Evolutionary conservation across 2,888 invertebrate species (phyloP).

Genomic region (Calliscelio sp.): DNA sequence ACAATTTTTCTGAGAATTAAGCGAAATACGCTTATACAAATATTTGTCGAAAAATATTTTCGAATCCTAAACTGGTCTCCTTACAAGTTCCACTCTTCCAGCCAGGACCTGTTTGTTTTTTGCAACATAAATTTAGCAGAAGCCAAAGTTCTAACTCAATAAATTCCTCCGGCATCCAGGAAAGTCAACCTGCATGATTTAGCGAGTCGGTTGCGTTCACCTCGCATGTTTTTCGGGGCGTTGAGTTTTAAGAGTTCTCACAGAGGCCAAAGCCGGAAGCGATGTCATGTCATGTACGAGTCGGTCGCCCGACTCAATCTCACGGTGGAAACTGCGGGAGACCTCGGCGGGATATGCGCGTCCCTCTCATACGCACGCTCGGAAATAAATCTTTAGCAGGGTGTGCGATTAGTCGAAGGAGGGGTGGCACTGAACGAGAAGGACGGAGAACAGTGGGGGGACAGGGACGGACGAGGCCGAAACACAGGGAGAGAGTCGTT

Average conservation of each 20-base stretch:
- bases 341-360: slow-evolving; percentile 82
- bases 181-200: slow-evolving; percentile 35
- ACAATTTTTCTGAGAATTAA: too few species aligned
- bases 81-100: neutral
- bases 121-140: neutral
- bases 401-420: slow-evolving; percentile 84
- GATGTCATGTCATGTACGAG: slow-evolving; percentile 76
- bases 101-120: slow-evolving; percentile 1
- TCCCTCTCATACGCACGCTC: slow-evolving; percentile 79
- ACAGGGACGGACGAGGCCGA: slow-evolving; percentile 32
- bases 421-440: slow-evolving; percentile 75
- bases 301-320: slow-evolving; percentile 80
- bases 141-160: slow-evolving; percentile 10
- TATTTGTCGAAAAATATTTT: neutral
- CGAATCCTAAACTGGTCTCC: neutral
- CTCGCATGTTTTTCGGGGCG: slow-evolving; percentile 62
- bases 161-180: neutral
- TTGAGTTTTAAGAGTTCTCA: slow-evolving; percentile 78
- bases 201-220: slow-evolving; percentile 15
- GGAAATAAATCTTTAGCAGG: slow-evolving; percentile 85
- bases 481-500: slow-evolving; percentile 61
- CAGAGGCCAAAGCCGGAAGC: slow-evolving; percentile 81
- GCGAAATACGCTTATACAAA: too few species aligned
- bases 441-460: slow-evolving; percentile 18
- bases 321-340: slow-evolving; percentile 85